Evolutionary conservation across 2,797 vertebrate species (phyloP).

Genomic region (Lindbergichthys nudifrons): DNA sequence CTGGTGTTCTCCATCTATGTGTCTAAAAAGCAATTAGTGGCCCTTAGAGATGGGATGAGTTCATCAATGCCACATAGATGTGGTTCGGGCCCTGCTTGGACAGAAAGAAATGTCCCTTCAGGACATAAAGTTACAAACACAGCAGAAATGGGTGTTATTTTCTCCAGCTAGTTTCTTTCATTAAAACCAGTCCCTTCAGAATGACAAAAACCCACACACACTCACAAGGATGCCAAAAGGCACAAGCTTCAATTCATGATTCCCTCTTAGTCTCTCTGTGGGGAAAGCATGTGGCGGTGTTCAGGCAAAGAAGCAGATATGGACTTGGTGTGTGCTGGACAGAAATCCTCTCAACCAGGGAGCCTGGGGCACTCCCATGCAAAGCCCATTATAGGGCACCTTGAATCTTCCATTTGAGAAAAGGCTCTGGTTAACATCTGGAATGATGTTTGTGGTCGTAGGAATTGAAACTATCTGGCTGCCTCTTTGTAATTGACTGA

Average conservation of each 20-base stretch:
- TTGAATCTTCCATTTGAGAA: constrained; percentile 66
- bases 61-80: constrained; percentile 57
- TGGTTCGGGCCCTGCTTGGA: constrained; percentile 39
- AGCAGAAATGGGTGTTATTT: constrained; percentile 69
- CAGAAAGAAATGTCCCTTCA: constrained; percentile 69
- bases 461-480: constrained; percentile 59
- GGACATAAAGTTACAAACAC: constrained; percentile 65
- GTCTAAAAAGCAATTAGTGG: constrained; percentile 80
- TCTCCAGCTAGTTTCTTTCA: constrained; percentile 72
- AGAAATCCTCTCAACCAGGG: constrained; percentile 71
- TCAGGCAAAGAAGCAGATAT: constrained; percentile 68
- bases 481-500: constrained; percentile 54
- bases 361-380: constrained; percentile 65
- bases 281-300: constrained; percentile 47
- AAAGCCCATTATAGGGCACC: constrained; percentile 74
- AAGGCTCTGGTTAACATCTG: constrained; percentile 67
- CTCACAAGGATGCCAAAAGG: constrained; percentile 59
- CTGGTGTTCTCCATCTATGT: constrained; percentile 75
- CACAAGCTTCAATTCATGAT: constrained; percentile 74
- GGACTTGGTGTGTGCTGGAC: constrained; percentile 60
- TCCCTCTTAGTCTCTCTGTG: constrained; percentile 67
- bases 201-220: constrained; percentile 70
- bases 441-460: constrained; percentile 64
- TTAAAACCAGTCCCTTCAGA: constrained; percentile 75
- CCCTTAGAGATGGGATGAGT: constrained; percentile 61